Evolutionary conservation across 2,888 invertebrate species (phyloP).

Genomic region (Sinodicranocentrus sp.): DNA sequence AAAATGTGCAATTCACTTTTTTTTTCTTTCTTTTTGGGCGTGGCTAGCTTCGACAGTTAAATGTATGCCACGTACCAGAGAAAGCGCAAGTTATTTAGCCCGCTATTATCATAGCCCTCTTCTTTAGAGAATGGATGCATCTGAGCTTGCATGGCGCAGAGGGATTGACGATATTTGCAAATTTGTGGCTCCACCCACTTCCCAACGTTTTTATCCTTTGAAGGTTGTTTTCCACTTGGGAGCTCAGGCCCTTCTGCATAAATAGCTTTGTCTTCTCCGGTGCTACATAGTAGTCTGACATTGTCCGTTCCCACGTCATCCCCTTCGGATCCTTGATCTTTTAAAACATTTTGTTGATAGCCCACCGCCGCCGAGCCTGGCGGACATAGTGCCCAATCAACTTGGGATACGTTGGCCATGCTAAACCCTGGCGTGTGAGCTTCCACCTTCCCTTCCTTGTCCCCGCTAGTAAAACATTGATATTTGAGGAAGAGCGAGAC

Average conservation of each 20-base stretch:
- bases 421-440: neutral
- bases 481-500: neutral
- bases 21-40: no score
- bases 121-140: neutral
- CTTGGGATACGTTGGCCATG: neutral
- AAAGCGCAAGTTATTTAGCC: neutral
- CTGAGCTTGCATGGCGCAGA: slow-evolving; percentile 11
- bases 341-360: neutral
- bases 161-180: neutral
- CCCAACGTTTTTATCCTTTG: neutral
- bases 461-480: neutral
- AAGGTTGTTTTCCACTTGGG: no score
- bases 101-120: neutral
- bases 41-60: no score
- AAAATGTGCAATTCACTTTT: no score
- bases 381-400: neutral
- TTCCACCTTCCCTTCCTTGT: neutral
- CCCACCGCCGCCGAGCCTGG: neutral
- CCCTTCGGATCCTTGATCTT: neutral
- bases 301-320: slow-evolving; percentile 57
- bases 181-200: neutral
- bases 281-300: slow-evolving; percentile 50
- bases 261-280: slow-evolving; percentile 27
- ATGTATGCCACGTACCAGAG: neutral
- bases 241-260: no score